Percentiles rank a stretch among this genome's conserved stretches.
Conservation (phyloP, 2,797 vertebrate genomes). For the Tapera naevia region DNA sequence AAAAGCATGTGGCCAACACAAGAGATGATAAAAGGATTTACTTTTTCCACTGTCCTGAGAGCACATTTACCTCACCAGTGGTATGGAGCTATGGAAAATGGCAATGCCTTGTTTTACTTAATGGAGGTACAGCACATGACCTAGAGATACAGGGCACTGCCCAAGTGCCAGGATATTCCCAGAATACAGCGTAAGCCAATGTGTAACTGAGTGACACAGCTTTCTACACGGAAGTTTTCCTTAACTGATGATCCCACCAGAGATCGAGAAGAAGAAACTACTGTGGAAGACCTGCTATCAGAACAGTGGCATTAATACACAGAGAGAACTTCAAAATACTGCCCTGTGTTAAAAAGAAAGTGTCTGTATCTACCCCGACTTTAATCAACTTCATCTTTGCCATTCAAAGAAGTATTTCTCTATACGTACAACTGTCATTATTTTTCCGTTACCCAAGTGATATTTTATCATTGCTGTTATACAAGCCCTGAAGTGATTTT, state of each 20-base stretch:
- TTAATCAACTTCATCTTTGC: neutral
- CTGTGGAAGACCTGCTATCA: neutral
- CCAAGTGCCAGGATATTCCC: neutral
- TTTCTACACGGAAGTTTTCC: neutral
- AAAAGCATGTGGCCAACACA: neutral
- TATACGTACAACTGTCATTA: neutral
- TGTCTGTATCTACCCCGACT: neutral
- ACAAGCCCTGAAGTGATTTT: neutral
- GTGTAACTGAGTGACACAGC: neutral
- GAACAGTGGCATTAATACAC: neutral
- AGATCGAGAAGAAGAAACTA: neutral
- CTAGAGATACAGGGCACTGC: neutral
- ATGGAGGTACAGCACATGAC: neutral
- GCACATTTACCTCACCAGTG: neutral
- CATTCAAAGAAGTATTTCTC: neutral
- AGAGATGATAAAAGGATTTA: neutral
- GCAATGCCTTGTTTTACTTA: neutral
- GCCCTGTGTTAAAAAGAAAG: neutral
- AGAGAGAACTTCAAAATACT: neutral
- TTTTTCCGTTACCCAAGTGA: neutral
- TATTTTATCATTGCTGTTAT: neutral
- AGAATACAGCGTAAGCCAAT: neutral
- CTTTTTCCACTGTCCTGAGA: neutral
- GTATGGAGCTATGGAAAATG: neutral
- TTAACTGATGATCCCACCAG: neutral